Conservation (phyloP, 2,797 vertebrate species). For the Erithacus rubecula region DNA sequence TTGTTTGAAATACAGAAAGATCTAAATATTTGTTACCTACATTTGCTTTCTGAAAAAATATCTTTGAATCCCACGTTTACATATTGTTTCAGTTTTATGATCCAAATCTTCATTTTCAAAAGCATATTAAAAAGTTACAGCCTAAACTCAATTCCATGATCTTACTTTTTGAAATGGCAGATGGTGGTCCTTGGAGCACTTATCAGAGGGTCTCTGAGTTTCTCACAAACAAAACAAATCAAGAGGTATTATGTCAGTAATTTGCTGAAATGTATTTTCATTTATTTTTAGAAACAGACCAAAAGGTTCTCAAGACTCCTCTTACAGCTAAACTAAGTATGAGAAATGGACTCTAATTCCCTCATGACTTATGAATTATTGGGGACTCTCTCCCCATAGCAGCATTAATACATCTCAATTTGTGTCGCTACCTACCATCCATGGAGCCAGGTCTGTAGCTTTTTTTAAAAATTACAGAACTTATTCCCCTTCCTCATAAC, state of each 20-base stretch:
- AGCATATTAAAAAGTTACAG: not conserved
- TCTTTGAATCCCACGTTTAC: not conserved
- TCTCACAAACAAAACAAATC: not conserved
- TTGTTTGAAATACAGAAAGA: not conserved
- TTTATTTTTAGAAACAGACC: not conserved
- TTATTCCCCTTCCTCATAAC: not conserved
- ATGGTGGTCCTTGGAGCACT: not conserved
- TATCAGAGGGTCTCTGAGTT: not conserved
- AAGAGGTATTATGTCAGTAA: not conserved
- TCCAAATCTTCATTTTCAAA: not conserved
- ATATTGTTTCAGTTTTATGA: not conserved
- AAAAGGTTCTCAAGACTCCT: not conserved
- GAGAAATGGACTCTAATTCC: not conserved
- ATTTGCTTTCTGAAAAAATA: not conserved
- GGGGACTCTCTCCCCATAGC: not conserved
- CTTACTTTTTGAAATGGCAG: not conserved
- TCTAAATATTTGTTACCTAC: not conserved
- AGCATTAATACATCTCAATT: slow-evolving; percentile 15
- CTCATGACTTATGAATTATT: not conserved
- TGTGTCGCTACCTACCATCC: not conserved
- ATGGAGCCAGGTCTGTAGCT: not conserved
- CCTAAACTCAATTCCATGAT: not conserved
- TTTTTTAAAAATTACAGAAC: not conserved
- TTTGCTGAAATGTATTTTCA: not conserved
- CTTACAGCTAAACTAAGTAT: not conserved